Percentiles rank a stretch among this genome's conserved stretches.
These are phyloP conservation scores for Lottia gigantea DNA, from an alignment of 2,888 invertebrate species.

Conservation along the genomic window DNA sequence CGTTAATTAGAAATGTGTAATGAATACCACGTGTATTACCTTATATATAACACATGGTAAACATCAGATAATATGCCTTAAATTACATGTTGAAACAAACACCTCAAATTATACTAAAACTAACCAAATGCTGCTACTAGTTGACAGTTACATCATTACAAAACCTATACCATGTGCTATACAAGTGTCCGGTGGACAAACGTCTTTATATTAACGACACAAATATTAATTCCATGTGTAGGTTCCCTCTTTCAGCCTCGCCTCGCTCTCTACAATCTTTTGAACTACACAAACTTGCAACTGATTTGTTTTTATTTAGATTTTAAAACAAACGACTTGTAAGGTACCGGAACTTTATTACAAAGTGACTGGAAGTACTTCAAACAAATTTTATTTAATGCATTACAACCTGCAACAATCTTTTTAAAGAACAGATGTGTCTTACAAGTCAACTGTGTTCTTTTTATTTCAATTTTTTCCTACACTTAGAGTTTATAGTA, in stretches of 20 bases:
- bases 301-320: conserved; percentile 1
- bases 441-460: too few relatives aligned
- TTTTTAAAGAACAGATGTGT: too few relatives aligned
- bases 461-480: too few relatives aligned
- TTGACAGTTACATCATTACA: conserved; percentile 2
- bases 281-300: conserved; percentile 1
- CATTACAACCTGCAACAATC: too few relatives aligned
- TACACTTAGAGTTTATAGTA: too few relatives aligned
- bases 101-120: not conserved
- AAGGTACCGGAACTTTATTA: not conserved
- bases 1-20: not conserved
- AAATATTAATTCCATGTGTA: too few relatives aligned
- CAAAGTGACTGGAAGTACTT: not conserved
- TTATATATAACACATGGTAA: not conserved
- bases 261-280: not conserved
- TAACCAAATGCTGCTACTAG: not conserved
- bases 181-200: conserved; percentile 1
- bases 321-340: not conserved
- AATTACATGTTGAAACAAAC: conserved; percentile 1
- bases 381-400: too few relatives aligned
- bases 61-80: conserved; percentile 1
- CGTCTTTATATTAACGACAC: too few relatives aligned
- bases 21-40: not conserved
- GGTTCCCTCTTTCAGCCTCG: too few relatives aligned
- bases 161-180: not conserved